These are phyloP conservation scores for Congeria kusceri DNA, from an alignment of 2,888 invertebrate species.

Conservation along the genomic window DNA sequence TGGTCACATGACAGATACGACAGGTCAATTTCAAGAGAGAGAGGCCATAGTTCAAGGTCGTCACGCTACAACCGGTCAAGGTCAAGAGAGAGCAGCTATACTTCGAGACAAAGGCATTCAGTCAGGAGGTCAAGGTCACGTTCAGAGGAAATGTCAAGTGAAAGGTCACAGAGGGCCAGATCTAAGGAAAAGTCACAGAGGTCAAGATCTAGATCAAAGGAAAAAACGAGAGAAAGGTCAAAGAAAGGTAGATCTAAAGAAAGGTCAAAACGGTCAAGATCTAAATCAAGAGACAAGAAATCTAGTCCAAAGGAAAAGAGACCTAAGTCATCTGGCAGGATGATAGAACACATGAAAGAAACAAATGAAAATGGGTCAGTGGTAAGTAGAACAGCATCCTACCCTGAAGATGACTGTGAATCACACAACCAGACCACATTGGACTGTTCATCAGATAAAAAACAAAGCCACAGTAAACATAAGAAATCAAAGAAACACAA, in stretches of 20 bases:
- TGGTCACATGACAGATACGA: no score
- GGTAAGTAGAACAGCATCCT: no score
- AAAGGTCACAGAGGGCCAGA: constrained; percentile 14
- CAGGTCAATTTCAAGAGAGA: neutral
- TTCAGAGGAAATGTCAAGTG: constrained; percentile 12
- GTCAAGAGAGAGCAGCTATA: constrained; percentile 45
- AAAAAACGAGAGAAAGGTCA: constrained; percentile 35
- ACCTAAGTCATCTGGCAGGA: no score
- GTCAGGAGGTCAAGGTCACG: constrained; percentile 55
- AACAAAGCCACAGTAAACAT: neutral
- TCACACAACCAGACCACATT: no score
- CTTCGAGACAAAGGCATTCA: constrained; percentile 13
- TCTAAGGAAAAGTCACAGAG: constrained; percentile 10
- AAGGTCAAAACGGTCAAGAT: constrained; percentile 23
- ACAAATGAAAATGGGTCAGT: no score
- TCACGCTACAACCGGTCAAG: constrained; percentile 54
- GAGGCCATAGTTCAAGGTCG: constrained; percentile 51
- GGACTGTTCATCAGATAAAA: no score
- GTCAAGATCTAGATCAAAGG: constrained; percentile 38
- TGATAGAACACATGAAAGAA: no score
- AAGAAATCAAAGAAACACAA: constrained; percentile 6
- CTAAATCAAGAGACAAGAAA: neutral
- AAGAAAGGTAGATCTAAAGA: constrained; percentile 6
- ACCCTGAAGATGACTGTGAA: no score
- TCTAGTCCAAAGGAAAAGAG: no score